Evolutionary conservation across 2,113 vertebrate species (phyloP).

Genomic region (Phaethornis superciliosus): DNA sequence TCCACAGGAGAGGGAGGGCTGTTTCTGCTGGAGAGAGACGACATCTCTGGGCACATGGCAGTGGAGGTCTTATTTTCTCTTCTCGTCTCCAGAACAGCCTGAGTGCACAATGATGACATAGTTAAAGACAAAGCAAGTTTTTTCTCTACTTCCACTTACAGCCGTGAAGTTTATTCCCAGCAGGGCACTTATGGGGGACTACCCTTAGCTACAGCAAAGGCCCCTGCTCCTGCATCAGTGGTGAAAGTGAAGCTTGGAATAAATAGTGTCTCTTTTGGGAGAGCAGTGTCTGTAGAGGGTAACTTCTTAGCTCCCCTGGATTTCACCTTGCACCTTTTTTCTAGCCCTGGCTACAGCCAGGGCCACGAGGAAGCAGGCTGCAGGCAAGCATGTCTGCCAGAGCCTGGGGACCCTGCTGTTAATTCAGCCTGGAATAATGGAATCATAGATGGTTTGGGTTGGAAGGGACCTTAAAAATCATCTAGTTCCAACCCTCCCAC

Average conservation of each 20-base stretch:
- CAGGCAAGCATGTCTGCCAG: not conserved
- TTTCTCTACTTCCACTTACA: not conserved
- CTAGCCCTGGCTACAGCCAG: not conserved
- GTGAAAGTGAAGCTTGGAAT: not conserved
- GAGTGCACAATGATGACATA: not conserved
- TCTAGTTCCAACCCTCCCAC: too few species aligned
- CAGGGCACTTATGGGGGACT: rapidly evolving
- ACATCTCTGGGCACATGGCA: not conserved
- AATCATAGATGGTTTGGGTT: too few species aligned
- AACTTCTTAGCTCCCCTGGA: not conserved
- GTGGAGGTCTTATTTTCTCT: not conserved
- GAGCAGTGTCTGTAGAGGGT: not conserved
- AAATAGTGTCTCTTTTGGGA: not conserved
- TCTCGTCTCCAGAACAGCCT: not conserved
- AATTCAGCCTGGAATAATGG: not conserved
- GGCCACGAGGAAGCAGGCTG: not conserved
- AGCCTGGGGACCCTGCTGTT: not conserved
- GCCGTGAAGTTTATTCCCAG: not conserved
- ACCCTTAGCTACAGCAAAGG: not conserved
- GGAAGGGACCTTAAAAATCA: too few species aligned
- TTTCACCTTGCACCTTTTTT: not conserved
- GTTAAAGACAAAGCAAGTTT: not conserved
- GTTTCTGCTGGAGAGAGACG: not conserved
- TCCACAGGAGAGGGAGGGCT: not conserved
- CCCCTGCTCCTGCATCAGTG: rapidly evolving